Conservation (phyloP, 2,113 vertebrate species). For the Mus pahari region DNA sequence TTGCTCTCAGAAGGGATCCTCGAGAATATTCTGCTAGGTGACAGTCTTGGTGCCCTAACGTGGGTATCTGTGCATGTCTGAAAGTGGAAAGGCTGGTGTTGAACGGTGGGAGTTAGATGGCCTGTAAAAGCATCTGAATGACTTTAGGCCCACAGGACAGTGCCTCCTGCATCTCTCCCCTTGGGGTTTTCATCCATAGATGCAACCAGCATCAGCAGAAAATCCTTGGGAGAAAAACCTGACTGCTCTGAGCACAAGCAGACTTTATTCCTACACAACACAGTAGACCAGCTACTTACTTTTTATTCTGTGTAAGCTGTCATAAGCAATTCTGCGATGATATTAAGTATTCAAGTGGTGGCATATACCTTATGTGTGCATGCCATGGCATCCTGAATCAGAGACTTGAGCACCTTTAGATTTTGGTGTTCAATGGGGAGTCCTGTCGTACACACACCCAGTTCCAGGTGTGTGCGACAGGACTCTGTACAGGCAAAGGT, state of each 20-base stretch:
- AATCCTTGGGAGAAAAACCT: neutral
- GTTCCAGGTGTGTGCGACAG: neutral
- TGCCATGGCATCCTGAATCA: neutral
- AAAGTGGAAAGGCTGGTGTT: conserved; percentile 23
- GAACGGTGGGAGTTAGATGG: neutral
- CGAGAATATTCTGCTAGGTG: neutral
- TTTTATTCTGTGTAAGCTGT: neutral
- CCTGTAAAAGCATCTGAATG: neutral
- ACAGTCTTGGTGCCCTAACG: neutral
- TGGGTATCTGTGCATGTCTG: neutral
- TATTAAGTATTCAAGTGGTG: neutral
- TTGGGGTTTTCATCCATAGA: neutral
- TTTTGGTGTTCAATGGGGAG: neutral
- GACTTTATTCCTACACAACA: neutral
- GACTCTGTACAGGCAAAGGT: neutral
- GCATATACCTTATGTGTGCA: neutral
- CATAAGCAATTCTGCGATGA: neutral
- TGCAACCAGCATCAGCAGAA: neutral
- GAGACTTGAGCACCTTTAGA: neutral
- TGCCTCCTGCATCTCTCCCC: neutral
- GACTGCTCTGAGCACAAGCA: neutral
- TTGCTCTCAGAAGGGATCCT: neutral
- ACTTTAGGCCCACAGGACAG: neutral
- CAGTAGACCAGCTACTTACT: neutral
- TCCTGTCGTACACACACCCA: neutral